These are phyloP conservation scores for Crenichthys baileyi DNA, from an alignment of 2,797 vertebrate species.

Conservation along the genomic window DNA sequence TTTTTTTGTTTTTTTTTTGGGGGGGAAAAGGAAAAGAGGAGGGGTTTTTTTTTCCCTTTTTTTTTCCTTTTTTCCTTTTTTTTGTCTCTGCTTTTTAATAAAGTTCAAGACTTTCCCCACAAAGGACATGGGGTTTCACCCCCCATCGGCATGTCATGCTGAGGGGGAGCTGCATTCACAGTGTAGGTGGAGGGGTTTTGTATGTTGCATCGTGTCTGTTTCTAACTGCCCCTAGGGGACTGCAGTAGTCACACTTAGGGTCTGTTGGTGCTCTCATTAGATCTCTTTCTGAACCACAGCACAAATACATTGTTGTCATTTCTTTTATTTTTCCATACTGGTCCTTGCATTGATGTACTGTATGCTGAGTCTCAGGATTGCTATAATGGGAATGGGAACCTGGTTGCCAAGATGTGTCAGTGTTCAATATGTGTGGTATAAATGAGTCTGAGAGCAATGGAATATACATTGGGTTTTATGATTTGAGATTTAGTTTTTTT, in stretches of 20 bases:
- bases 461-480: constrained; percentile 30
- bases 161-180: constrained; percentile 45
- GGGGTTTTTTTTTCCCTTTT: too few species aligned
- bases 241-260: constrained; percentile 25
- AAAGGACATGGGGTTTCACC: too few species aligned
- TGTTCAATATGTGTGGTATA: constrained; percentile 51
- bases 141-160: too few species aligned
- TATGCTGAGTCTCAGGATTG: constrained; percentile 38
- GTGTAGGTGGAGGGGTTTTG: constrained; percentile 60
- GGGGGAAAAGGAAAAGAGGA: too few species aligned
- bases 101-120: too few species aligned
- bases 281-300: constrained; percentile 22
- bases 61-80: too few species aligned
- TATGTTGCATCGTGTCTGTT: constrained; percentile 37
- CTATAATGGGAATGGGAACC: constrained; percentile 56
- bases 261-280: constrained; percentile 29
- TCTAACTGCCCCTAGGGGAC: constrained; percentile 36
- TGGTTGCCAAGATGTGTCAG: constrained; percentile 53
- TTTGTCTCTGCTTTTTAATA: too few species aligned
- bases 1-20: too few species aligned
- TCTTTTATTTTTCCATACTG: constrained; percentile 49
- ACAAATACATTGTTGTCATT: constrained; percentile 20
- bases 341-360: constrained; percentile 26
- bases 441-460: constrained; percentile 42
- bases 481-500: constrained; percentile 22